Base-by-base conservation (phyloP, 2,113 vertebrate genomes). In the Typhlomys cinereus region DNA sequence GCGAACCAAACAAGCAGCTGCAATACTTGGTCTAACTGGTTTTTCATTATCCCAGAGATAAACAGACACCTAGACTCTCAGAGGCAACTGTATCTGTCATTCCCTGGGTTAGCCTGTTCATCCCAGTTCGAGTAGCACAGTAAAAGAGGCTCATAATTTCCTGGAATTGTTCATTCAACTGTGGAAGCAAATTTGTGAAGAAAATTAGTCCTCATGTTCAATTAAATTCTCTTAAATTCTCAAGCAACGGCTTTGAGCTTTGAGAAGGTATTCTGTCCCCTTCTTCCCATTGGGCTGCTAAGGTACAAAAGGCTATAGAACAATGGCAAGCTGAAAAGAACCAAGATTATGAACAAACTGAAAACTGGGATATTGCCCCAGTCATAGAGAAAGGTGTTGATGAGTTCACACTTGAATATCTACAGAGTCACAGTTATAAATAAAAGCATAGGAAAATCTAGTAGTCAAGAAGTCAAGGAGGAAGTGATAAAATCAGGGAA, bases 401-500 rank as follows among this genome's bases (percentile, higher is more conserved):
- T n/a, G 25, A 71, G 39, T 85, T 78, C 29, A 73, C 17, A 18
- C 74, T 83, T 81, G 41, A 71, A 80, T 57, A 78, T 29, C 36
- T 78, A 64, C 50, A 17, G 48, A 85, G 81, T 39, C 50, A 13
- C 29, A 70, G 13, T 59, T 79, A 69, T 64, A 92, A 89, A 75
- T 85, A 23, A 64, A 82, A 64, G 31, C 14, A 34, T 41, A 87
- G 84, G 83, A 94, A 85, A 92, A 46, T 85, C 23, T 20, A 64
- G 34, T 34, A n/a, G 14, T 11, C 27, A 85, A 82, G 41, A 59
- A 92, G 52, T 89, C 11, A 34, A 91, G 59, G 73, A 89, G 46
- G 78, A 95, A 90, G 80, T 78, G 54, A 87, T 83, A 83, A 83
- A 91, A 78, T 39, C 11, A 79, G 57, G 46, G 44, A 88, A 80